phyloP scores from a whole-genome alignment of 2,888 invertebrate genomes.

The Drosophila barbarae region DNA sequence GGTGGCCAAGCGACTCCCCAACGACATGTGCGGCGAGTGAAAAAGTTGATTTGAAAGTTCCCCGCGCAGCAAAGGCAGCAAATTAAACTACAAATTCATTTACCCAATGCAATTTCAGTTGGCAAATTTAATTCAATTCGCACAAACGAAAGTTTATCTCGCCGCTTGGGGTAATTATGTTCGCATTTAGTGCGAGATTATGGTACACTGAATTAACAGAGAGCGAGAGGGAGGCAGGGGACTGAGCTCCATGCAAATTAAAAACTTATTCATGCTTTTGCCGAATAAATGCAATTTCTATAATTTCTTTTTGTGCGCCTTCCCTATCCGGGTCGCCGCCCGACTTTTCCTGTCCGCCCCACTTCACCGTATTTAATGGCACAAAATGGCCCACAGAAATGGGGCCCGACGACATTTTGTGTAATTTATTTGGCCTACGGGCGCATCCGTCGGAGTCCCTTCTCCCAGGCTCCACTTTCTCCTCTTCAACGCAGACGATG shows the following conservation, averaged over 20 bases:
- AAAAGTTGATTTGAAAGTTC: conserved; percentile 66
- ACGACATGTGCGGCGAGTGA: conserved; percentile 33
- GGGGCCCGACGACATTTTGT: conserved; percentile 64
- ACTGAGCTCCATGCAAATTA: conserved; percentile 42
- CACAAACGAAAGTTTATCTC: conserved; percentile 45
- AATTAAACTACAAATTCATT: conserved; percentile 65
- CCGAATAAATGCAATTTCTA: conserved; percentile 58
- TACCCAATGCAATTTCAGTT: conserved; percentile 58
- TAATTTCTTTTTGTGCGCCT: conserved; percentile 24
- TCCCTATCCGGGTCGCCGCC: conserved; percentile 1
- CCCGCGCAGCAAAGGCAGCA: conserved; percentile 28
- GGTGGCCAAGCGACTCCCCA: conserved; percentile 36
- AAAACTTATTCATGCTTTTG: conserved; percentile 52
- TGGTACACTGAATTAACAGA: conserved; percentile 21
- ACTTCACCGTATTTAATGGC: conserved; percentile 63
- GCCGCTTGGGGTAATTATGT: conserved; percentile 54
- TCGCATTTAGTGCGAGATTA: conserved; percentile 44
- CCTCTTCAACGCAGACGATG: conserved; percentile 53
- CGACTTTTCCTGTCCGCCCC: conserved; percentile 24
- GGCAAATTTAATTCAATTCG: conserved; percentile 59
- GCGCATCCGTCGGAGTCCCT: conserved; percentile 40
- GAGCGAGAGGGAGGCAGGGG: conserved; percentile 2
- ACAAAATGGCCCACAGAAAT: conserved; percentile 70
- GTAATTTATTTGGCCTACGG: conserved; percentile 74
- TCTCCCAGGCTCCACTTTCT: conserved; percentile 3